phyloP scores from a whole-genome alignment of 2,888 invertebrate genomes.

The Euphydryas editha region DNA sequence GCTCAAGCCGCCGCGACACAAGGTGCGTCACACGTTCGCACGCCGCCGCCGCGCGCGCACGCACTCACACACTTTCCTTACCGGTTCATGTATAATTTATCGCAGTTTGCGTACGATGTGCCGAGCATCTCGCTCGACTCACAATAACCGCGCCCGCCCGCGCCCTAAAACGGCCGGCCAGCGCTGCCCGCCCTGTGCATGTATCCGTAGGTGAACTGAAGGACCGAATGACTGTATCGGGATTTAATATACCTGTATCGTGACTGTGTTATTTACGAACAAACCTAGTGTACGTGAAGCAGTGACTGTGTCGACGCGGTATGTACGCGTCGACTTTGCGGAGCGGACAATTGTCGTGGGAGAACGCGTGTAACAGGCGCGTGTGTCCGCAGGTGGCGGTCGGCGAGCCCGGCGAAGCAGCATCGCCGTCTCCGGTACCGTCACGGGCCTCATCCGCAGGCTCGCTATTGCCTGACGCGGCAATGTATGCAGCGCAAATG shows the following conservation, averaged over 20 bases:
- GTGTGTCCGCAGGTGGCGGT: conserved; percentile 84
- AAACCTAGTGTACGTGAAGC: conserved; percentile 76
- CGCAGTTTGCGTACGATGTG: conserved; percentile 84
- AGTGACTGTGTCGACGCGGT: conserved; percentile 80
- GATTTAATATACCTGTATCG: conserved; percentile 59
- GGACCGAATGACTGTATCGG: conserved; percentile 55
- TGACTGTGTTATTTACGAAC: conserved; percentile 68
- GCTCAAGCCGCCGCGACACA: conserved; percentile 86
- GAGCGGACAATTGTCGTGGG: conserved; percentile 84
- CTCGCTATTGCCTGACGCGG: conserved; percentile 85
- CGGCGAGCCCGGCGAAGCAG: conserved; percentile 85
- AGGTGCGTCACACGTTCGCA: conserved; percentile 85
- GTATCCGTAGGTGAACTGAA: conserved; percentile 79
- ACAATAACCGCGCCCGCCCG: conserved; percentile 84
- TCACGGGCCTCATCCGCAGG: conserved; percentile 84
- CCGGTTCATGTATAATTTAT: conserved; percentile 82
- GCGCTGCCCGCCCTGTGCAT: conserved; percentile 84
- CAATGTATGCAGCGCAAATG: conserved; percentile 88
- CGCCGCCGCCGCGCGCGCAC: conserved; percentile 82
- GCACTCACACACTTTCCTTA: conserved; percentile 78
- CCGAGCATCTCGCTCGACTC: conserved; percentile 82
- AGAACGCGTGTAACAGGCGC: conserved; percentile 86
- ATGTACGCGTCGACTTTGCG: conserved; percentile 85
- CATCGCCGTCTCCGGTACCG: conserved; percentile 85
- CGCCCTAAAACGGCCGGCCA: conserved; percentile 83